Base-by-base conservation (phyloP, 1,140 invertebrate genomes). In the Pectinophora gossypiella region DNA sequence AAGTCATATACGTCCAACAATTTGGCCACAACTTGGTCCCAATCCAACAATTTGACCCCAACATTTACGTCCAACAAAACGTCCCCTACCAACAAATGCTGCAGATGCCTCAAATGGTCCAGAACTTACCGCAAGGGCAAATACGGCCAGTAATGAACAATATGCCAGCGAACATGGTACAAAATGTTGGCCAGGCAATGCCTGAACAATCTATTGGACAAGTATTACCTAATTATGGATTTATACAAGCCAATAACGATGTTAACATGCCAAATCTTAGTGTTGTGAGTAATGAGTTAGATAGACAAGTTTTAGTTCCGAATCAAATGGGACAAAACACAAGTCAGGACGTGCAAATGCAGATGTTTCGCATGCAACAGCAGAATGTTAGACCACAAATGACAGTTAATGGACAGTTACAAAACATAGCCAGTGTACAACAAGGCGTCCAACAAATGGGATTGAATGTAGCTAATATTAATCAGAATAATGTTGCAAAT, bases 1-100 rank as follows among this genome's bases (percentile, higher is more conserved):
- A 71, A 55, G 68, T 84, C 2, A 59, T 83, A 23, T 84, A 84
- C 56, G 76, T 86, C 23, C 83, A 84, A 48, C 74, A 82, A 21
- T 51, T 76, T 46, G 69, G 71, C 55, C 68, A 71, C 57, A 75
- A 76, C 19, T 69, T 72, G 12, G 53, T 77, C 20, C 64, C 64
- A 0, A 52, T 32, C n/a, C 27, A 32, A 32, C 27, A 32, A 12
- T 32, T 32, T 2, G 27, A 32, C n/a, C 27, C 27, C 9, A 32
- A 32, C 56, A 47, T 83, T 44, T 83, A 76, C 23, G 32, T 84
- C 22, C 82, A 76, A 40, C 72, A 72, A 18, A 80, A 80, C 27
- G 76, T 48, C 2, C 27, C 68, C 5, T 81, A 72, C 48, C 74
- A 81, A 46, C 54, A 57, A 32, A 15, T 48, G 0, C 68, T 79